Evolutionary conservation across 2,797 vertebrate genomes (phyloP), one percentile per base, ranked within the genome.

Genomic region (Uromys caudimaculatus): DNA sequence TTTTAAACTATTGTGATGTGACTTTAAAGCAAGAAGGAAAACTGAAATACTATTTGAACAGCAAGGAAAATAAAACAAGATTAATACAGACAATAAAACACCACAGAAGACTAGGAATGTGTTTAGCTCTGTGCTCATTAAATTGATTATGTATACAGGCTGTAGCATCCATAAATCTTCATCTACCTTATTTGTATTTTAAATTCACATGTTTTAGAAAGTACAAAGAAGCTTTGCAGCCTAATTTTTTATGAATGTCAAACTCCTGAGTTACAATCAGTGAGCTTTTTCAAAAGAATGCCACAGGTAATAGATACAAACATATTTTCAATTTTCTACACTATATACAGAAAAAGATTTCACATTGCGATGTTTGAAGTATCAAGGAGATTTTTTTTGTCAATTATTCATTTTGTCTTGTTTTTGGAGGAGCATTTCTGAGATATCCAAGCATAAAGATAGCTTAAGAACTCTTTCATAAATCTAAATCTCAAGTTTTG

Each of bases 321-420:
- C 54, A 47, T 35, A 67, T 91, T 94, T 93, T 93, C 16, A 85
- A 47, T 78, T 64, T 97, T 93, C 69, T 58, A 81, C 87, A 69
- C 19, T 9, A 13, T n/a, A 50, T 35, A 17, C 14, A 87, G 71
- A 71, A 94, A 78, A 58, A 50, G 35, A 77, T 12, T 77, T 93
- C n/a, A 50, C 13, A 88, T 11, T 54, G 3, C 24, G 62, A 29
- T 83, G 6, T 19, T 12, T 82, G 16, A 95, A 47, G 11, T 82
- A 87, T 62, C 27, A 21, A 29, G 23, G 8, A 21, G 9, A 3
- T 73, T 76, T 73, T 93, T 89, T 73, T 84, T 47, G 19, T 95
- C 76, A 90, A 41, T 88, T 94, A 24, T 41, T 90, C 89, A 35
- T 47, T 92, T 90, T 92, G 50, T 76, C 93, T 97, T 77, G 7